Conservation (phyloP, 2,888 invertebrate species). For the Agriopis leucophaearia region DNA sequence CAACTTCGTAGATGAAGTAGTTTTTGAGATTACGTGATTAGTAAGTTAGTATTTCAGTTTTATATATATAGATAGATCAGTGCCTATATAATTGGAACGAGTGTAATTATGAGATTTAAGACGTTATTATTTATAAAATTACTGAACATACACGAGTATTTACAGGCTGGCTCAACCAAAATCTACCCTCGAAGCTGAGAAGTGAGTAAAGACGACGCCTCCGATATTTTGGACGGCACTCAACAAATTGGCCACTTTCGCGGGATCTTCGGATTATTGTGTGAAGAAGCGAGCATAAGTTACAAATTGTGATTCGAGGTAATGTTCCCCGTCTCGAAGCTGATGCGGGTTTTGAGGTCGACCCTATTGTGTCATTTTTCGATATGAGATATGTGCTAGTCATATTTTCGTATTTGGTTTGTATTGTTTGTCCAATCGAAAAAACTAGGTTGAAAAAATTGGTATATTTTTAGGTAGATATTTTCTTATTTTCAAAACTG, state of each 20-base stretch:
- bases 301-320: slow-evolving; percentile 48
- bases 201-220: slow-evolving; percentile 49
- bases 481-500: background rate
- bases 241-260: slow-evolving; percentile 73
- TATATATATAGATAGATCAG: too few species aligned
- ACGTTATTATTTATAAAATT: too few species aligned
- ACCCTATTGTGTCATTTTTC: slow-evolving; percentile 29
- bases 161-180: background rate
- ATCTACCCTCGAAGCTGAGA: slow-evolving; percentile 24
- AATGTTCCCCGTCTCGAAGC: slow-evolving; percentile 32
- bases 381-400: slow-evolving; percentile 35
- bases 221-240: slow-evolving; percentile 62
- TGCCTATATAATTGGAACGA: too few species aligned
- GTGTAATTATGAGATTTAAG: too few species aligned
- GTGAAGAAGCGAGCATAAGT: slow-evolving; percentile 53
- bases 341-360: slow-evolving; percentile 28
- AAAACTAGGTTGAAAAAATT: background rate
- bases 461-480: background rate
- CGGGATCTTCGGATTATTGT: slow-evolving; percentile 63
- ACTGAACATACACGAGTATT: background rate
- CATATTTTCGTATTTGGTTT: slow-evolving; percentile 20
- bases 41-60: too few species aligned
- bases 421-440: slow-evolving; percentile 17
- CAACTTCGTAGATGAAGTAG: too few species aligned
- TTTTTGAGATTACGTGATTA: too few species aligned